phyloP scores from a whole-genome alignment of 2,797 vertebrate genomes.

The Bovichtus variegatus region DNA sequence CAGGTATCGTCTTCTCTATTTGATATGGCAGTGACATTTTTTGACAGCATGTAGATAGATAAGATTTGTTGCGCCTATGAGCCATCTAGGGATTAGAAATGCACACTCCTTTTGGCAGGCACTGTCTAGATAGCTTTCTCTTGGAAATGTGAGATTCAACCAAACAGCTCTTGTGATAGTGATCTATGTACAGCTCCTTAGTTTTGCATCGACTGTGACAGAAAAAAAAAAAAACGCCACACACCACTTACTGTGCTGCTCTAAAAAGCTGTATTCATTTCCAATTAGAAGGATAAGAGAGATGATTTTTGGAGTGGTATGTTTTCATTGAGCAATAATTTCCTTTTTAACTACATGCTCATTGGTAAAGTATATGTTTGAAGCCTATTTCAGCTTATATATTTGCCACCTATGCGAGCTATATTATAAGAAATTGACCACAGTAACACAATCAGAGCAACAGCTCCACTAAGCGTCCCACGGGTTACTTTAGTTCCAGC shows the following conservation, averaged over 20 bases:
- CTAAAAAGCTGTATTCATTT: constrained; percentile 50
- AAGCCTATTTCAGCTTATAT: neutral
- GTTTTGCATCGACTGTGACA: constrained; percentile 78
- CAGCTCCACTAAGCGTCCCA: constrained; percentile 12
- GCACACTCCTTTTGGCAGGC: constrained; percentile 78
- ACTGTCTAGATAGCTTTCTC: constrained; percentile 85
- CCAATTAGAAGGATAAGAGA: constrained; percentile 54
- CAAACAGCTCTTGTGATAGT: constrained; percentile 80
- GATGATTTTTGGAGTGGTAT: neutral
- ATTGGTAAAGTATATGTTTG: constrained; percentile 38
- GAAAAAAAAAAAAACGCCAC: constrained; percentile 65
- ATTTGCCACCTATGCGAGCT: constrained; percentile 1
- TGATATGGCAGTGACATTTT: constrained; percentile 86
- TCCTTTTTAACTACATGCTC: constrained; percentile 18
- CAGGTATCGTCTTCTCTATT: constrained; percentile 81
- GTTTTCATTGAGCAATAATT: constrained; percentile 39
- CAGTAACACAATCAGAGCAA: constrained; percentile 4
- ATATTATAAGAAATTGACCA: constrained; percentile 12
- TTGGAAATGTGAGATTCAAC: constrained; percentile 78
- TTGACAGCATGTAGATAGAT: constrained; percentile 88
- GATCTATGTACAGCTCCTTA: constrained; percentile 80
- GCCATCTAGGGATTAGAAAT: constrained; percentile 84
- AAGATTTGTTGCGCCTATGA: constrained; percentile 84
- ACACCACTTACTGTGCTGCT: constrained; percentile 59
- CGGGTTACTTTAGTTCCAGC: constrained; percentile 13